Conservation (phyloP, 2,113 vertebrate genomes). For the Apteryx mantelli region DNA sequence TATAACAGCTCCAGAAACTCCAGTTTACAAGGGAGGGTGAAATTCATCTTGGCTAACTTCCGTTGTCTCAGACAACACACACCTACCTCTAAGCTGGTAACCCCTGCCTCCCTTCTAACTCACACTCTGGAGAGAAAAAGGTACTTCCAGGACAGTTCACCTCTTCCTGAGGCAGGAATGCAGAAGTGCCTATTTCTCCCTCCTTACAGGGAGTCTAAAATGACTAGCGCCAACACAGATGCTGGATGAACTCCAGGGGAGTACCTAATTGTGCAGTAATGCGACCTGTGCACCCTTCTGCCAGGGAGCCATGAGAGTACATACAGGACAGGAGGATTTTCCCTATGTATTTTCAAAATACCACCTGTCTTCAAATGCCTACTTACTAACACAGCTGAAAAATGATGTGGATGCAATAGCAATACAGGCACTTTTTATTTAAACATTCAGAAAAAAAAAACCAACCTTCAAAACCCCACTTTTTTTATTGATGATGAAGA, state of each 20-base stretch:
- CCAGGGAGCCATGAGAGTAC: neutral
- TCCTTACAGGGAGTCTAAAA: neutral
- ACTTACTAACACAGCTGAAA: neutral
- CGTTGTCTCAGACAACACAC: fast-evolving
- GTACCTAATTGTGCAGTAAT: neutral
- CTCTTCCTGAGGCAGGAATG: neutral
- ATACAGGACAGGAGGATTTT: neutral
- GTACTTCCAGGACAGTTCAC: neutral
- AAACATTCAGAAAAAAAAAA: neutral
- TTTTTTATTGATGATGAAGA: neutral
- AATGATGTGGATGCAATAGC: neutral
- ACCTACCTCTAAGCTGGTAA: neutral
- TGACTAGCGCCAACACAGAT: neutral
- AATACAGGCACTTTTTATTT: neutral
- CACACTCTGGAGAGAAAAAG: neutral
- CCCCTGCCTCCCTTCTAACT: neutral
- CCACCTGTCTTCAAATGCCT: neutral
- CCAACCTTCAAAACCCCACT: neutral
- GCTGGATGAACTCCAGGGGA: neutral
- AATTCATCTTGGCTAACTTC: neutral
- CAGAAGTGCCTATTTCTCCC: neutral
- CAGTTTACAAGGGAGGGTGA: neutral
- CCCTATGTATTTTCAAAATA: neutral
- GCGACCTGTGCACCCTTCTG: neutral
- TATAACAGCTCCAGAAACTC: neutral